Evolutionary conservation across 1,140 invertebrate species (phyloP), one percentile per base, ranked within the genome.

Genomic region (Antheraea pernyi): DNA sequence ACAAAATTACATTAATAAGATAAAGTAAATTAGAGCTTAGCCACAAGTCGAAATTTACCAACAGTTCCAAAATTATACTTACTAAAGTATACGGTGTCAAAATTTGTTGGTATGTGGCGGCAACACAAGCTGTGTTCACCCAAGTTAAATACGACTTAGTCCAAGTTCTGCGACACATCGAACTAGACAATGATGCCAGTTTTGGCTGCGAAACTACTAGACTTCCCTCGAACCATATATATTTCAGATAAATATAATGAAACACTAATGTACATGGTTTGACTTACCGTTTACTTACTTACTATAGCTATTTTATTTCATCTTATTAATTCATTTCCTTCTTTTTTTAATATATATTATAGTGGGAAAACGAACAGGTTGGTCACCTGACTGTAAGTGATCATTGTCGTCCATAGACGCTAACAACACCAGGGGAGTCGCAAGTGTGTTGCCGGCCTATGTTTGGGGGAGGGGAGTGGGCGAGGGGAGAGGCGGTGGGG

Each of bases 61-160:
- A 73, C 76, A 77, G 76, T 83, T 81, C 22, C 59, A 72, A 75
- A 82, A 82, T 82, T 86, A 71, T 80, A 81, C n/a, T n/a, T n/a
- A n/a, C 71, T 70, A 81, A 80, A 85, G 78, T 82, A 78, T 80
- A 80, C 78, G 74, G 85, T 90, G 88, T 88, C 88, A 90, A 85
- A 90, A 90, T 90, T 85, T 85, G 84, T 88, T 90, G 83, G 84
- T 85, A 82, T 84, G 88, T 83, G 88, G 85, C 83, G 74, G 76
- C 77, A 80, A 82, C 82, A 82, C 85, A 88, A 83, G 83, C 88
- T 88, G 81, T 87, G 82, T 79, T 84, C 84, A 76, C 80, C 75
- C 71, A 90, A 87, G 82, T 90, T 88, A 90, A 90, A 90, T 90
- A 90, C 83, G 86, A 88, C 86, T 88, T 88, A 87, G 85, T 75